Conservation (phyloP, 2,797 vertebrate genomes). For the Enteromius unitaeniatus region DNA sequence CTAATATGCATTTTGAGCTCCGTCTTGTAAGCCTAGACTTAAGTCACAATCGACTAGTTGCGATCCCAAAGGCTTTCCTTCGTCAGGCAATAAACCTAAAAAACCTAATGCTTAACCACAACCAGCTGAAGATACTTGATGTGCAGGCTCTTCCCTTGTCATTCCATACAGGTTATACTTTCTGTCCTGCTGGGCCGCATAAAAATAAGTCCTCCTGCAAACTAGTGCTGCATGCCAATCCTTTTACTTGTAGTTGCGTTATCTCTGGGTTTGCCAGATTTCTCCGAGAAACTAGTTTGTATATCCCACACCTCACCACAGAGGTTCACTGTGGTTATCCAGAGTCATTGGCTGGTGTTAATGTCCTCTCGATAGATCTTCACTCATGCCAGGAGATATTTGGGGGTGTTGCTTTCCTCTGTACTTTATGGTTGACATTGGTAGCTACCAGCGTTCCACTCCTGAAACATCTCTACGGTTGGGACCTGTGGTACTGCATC, state of each 20-base stretch:
- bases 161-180: constrained; percentile 63
- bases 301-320: constrained; percentile 78
- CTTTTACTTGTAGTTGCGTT: constrained; percentile 82
- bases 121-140: constrained; percentile 76
- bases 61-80: constrained; percentile 79
- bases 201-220: constrained; percentile 33
- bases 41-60: constrained; percentile 76
- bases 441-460: constrained; percentile 73
- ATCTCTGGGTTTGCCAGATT: constrained; percentile 82
- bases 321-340: constrained; percentile 79
- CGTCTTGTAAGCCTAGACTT: constrained; percentile 78
- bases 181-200: constrained; percentile 18
- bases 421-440: constrained; percentile 71
- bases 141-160: constrained; percentile 67
- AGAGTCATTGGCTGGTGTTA: constrained; percentile 72
- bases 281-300: constrained; percentile 69
- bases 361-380: constrained; percentile 78
- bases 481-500: constrained; percentile 88
- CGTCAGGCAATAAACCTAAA: constrained; percentile 58
- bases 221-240: constrained; percentile 82
- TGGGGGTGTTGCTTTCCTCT: constrained; percentile 76
- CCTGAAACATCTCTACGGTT: constrained; percentile 85
- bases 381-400: constrained; percentile 85
- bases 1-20: constrained; percentile 66
- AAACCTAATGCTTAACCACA: constrained; percentile 75